Evolutionary conservation across 2,113 vertebrate genomes (phyloP).

Genomic region (Anser brachyrhynchus): DNA sequence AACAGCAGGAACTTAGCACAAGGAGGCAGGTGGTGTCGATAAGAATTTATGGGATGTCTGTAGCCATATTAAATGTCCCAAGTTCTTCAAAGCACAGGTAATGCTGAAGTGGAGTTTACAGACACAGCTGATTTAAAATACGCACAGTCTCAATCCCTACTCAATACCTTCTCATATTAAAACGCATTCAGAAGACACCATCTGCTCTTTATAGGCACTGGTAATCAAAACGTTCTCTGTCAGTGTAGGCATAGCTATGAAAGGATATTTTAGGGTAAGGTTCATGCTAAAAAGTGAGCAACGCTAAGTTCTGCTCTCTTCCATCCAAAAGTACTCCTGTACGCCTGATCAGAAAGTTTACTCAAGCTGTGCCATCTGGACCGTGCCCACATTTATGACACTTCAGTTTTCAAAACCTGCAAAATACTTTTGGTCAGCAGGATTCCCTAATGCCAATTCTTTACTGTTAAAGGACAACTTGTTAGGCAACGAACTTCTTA

Average conservation of each 20-base stretch:
- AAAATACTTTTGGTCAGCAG: not conserved
- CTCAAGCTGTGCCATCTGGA: not conserved
- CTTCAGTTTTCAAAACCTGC: not conserved
- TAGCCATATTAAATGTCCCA: constrained; percentile 51
- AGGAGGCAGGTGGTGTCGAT: constrained; percentile 42
- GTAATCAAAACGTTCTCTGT: constrained; percentile 41
- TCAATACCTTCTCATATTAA: constrained; percentile 20
- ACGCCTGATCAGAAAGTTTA: not conserved
- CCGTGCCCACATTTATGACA: not conserved
- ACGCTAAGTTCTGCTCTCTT: not conserved
- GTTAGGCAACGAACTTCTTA: not conserved
- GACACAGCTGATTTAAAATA: constrained; percentile 33
- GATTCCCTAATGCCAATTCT: not conserved
- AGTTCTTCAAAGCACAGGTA: constrained; percentile 66
- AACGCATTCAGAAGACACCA: constrained; percentile 38
- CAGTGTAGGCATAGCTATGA: not conserved
- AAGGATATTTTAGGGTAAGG: constrained; percentile 2
- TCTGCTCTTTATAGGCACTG: constrained; percentile 43
- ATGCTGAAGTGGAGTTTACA: constrained; percentile 46
- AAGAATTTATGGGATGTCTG: constrained; percentile 66
- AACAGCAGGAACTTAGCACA: constrained; percentile 52
- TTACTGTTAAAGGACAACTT: not conserved
- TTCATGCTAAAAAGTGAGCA: not conserved
- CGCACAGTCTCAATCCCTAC: not conserved
- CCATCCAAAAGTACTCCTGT: not conserved